phyloP scores from a whole-genome alignment of 2,888 invertebrate genomes.

The Lasioglossum morio region DNA sequence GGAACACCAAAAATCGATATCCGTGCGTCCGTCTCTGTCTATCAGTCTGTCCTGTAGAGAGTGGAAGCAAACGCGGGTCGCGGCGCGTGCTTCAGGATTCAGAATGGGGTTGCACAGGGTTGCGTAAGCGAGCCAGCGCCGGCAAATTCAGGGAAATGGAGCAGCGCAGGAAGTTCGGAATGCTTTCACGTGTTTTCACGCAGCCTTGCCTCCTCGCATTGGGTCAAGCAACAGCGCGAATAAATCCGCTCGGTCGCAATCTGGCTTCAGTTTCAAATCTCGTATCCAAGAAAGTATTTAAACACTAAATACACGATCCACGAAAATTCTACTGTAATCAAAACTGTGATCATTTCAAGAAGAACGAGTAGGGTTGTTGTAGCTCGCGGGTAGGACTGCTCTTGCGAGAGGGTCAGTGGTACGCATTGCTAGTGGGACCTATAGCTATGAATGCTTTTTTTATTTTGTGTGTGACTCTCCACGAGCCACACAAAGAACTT shows the following conservation, averaged over 20 bases:
- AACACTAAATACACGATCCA: not conserved
- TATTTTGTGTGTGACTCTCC: no score
- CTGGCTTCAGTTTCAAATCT: not conserved
- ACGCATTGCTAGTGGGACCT: no score
- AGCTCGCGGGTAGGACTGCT: no score
- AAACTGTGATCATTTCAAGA: no score
- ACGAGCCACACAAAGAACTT: no score
- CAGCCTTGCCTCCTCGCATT: slow-evolving; percentile 3
- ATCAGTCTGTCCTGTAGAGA: not conserved
- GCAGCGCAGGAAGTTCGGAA: not conserved
- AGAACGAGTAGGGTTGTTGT: no score
- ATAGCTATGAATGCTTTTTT: no score
- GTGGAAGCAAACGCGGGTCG: not conserved
- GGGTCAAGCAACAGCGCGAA: not conserved
- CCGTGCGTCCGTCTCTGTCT: not conserved
- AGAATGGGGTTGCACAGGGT: slow-evolving; percentile 51
- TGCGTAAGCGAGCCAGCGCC: slow-evolving; percentile 40
- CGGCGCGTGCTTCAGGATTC: slow-evolving; percentile 39
- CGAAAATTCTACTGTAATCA: no score
- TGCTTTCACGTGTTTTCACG: slow-evolving; percentile 12
- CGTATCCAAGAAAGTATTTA: no score
- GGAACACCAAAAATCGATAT: slow-evolving; percentile 48
- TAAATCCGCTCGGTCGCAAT: not conserved
- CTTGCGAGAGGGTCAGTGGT: no score
- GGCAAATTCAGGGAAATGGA: slow-evolving; percentile 30